Base-by-base conservation (phyloP, 2,888 invertebrate species). In the Amphipyra tragopoginis region DNA sequence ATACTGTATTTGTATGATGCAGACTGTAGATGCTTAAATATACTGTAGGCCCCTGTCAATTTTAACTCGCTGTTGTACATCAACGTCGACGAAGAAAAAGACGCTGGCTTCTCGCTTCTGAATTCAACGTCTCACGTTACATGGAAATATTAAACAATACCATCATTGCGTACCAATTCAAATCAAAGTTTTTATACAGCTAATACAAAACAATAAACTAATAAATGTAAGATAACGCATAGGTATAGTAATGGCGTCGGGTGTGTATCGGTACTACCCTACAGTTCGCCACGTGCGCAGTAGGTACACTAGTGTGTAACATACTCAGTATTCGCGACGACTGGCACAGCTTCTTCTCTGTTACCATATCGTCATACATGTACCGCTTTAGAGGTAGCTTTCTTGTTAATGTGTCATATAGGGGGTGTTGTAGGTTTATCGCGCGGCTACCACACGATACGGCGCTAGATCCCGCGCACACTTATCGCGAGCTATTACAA, bases 351-450 rank as follows among this genome's bases (percentile, higher is more conserved):
- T 48, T 14, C 44, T 57, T 39, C 73, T 56, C 74, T 64, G 70
- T 72, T 72, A 72, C 75, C 75, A 69, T 61, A 55, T 44, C 65
- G 55, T 52, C 40, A 0, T 14, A n/a, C 44, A 13, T 15, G 42
- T 43, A 39, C 42, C 45, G 51, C 45, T 45, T 36, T 52, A 52
- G 45, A 43, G 38, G 42, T 52, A 66, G 58, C 43, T 62, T 29
- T 45, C 44, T 53, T 42, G n/a, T 13, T 13, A 34, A 48, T 38
- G 74, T 68, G 69, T 60, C 69, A 68, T 68, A 42, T 55, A 36
- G 43, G 15, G n/a, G 33, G 52, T 59, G 61, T 44, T 38, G 68
- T 58, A 59, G 70, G 33, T 34, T 13, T 38, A 59, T 44, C 15
- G 0, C 33, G 48, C 43, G 36, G 15, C 7, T 6, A 10, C 2